These are phyloP conservation scores for Leucoma salicis DNA, from an alignment of 2,888 invertebrate genomes.

Conservation along the genomic window DNA sequence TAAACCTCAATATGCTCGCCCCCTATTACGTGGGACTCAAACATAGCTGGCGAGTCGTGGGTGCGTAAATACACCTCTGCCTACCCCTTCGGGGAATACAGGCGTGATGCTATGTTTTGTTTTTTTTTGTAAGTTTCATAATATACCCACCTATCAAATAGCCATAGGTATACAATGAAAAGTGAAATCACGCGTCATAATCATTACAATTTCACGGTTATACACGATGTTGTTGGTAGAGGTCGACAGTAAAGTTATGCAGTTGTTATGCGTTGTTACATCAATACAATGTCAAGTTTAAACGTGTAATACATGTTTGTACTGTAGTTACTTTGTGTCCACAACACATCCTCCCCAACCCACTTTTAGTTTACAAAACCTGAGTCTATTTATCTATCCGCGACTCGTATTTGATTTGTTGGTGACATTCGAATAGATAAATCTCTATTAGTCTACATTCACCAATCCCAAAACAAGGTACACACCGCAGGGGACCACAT, in stretches of 20 bases:
- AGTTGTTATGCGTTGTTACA: slow-evolving; percentile 31
- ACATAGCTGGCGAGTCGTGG: too few relatives aligned
- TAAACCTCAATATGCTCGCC: too few relatives aligned
- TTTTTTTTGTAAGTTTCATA: too few relatives aligned
- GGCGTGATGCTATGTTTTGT: too few relatives aligned
- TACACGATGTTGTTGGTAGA: slow-evolving; percentile 6
- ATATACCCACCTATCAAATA: too few relatives aligned
- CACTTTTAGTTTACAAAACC: slow-evolving; percentile 52
- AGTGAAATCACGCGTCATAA: not conserved
- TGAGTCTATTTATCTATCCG: slow-evolving; percentile 55
- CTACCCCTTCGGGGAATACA: too few relatives aligned
- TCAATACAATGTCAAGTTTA: slow-evolving; percentile 49
- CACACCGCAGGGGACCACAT: slow-evolving; percentile 44
- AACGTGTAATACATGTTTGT: slow-evolving; percentile 46
- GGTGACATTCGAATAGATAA: slow-evolving; percentile 58
- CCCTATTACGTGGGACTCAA: too few relatives aligned
- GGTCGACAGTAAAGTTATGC: slow-evolving; percentile 10
- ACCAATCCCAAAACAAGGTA: slow-evolving; percentile 49
- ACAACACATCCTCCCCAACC: slow-evolving; percentile 49
- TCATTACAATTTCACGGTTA: slow-evolving; percentile 13
- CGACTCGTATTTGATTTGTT: slow-evolving; percentile 60
- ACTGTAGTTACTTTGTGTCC: slow-evolving; percentile 45
- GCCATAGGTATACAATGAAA: not conserved
- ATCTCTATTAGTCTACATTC: slow-evolving; percentile 68
- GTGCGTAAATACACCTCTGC: too few relatives aligned